Percentiles rank a stretch among this genome's conserved stretches.
Conservation (phyloP, 2,888 invertebrate species). For the Aporophyla nigra region DNA sequence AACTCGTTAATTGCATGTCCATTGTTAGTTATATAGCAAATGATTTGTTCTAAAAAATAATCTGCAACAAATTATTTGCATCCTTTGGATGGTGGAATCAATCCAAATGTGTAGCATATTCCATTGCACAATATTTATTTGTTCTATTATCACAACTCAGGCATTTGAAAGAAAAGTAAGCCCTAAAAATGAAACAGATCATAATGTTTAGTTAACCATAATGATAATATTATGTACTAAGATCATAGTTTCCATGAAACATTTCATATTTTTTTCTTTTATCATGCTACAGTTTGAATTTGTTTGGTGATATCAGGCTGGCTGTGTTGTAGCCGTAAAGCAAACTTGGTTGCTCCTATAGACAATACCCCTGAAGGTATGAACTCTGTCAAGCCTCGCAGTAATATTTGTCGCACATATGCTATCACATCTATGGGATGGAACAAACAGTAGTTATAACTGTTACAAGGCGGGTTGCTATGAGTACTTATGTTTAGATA, state of each 20-base stretch:
- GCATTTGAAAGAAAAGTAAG: neutral
- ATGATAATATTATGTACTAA: neutral
- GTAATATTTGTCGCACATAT: slow-evolving; percentile 65
- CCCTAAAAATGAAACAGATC: neutral
- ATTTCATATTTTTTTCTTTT: neutral
- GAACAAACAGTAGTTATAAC: slow-evolving; percentile 27
- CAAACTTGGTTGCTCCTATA: slow-evolving; percentile 80
- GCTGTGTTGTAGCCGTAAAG: slow-evolving; percentile 86
- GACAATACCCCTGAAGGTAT: slow-evolving; percentile 80
- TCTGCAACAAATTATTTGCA: neutral
- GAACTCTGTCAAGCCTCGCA: slow-evolving; percentile 46
- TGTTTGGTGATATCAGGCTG: slow-evolving; percentile 80
- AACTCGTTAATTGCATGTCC: slow-evolving; percentile 15
- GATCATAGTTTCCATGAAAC: neutral
- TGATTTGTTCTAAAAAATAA: neutral
- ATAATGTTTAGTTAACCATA: neutral
- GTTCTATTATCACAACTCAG: neutral
- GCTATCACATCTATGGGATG: slow-evolving; percentile 68
- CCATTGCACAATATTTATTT: slow-evolving; percentile 44
- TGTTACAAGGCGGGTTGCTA: slow-evolving; percentile 57
- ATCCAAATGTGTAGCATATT: slow-evolving; percentile 29
- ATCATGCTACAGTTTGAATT: slow-evolving; percentile 46
- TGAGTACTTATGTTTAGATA: slow-evolving; percentile 39
- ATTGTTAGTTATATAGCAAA: neutral
- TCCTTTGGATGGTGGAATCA: slow-evolving; percentile 64